Base-by-base conservation (phyloP, 2,888 invertebrate genomes). In the Rosalia funebris region DNA sequence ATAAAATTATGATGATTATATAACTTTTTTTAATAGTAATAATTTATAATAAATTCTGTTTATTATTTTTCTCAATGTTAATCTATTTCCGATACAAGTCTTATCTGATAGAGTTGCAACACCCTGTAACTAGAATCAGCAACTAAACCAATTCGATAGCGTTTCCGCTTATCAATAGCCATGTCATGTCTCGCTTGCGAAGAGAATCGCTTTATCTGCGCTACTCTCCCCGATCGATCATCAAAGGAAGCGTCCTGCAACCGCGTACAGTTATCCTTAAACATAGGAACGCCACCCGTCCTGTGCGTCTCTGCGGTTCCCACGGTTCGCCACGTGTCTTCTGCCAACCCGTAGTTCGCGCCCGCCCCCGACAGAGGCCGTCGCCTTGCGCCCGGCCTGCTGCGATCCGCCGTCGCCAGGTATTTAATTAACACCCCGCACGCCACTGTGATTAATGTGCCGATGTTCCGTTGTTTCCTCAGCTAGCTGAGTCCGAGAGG, bases 351-450 rank as follows among this genome's bases (percentile, higher is more conserved):
- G 44, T 25, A 25, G 45, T 62, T 57, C 7, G 9, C 14, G 12
- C 34, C 48, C 50, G 31, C 62, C 62, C 58, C 60, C 63, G 61
- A 59, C 45, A 68, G 68, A 68, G 61, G 65, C 39, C 67, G 44
- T 57, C 39, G 56, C 52, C 25, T 17, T 34, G 12, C 52, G 36
- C 25, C 31, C 20, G 11, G 31, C 32, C 2, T 39, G 10, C 37
- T 12, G 11, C 11, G 37, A 48, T 17, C 34, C 42, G 25, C 16
- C 20, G 17, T 16, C 31, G 31, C 3, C 32, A 45, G 37, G 45
- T 53, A 46, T 53, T 37, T 59, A 59, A 59, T 59, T 59, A 53
- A 39, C 53, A 31, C 25, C 32, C 17, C 19, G 11, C 34, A 14
- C 36, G 42, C 34, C 15, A 37, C 39, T 19, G 52, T 52, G 52